Conservation (phyloP, 2,797 vertebrate species). For the Ctenochaetus hawaiiensis region DNA sequence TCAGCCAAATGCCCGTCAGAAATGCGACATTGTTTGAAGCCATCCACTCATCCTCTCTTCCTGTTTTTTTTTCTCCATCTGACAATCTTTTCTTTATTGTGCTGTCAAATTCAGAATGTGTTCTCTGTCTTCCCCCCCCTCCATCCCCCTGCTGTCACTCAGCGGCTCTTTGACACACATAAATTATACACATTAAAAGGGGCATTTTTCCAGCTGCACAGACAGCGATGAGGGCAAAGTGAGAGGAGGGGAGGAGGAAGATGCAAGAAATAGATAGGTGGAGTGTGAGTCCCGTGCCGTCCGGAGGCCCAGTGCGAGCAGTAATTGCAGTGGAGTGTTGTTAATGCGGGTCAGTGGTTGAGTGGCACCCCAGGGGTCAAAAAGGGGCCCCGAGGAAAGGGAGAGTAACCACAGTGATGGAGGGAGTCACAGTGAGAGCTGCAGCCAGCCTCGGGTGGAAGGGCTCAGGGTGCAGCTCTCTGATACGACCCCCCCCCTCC, state of each 20-base stretch:
- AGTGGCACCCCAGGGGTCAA: constrained; percentile 58
- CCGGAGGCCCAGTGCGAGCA: constrained; percentile 52
- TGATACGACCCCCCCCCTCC: constrained; percentile 14
- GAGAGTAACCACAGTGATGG: constrained; percentile 11
- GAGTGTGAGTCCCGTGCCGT: constrained; percentile 29
- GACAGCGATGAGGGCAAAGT: neutral
- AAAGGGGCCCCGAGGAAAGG: constrained; percentile 21
- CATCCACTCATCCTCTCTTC: constrained; percentile 59
- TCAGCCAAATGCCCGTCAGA: constrained; percentile 69
- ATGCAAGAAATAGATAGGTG: constrained; percentile 19
- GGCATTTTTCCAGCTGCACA: constrained; percentile 46
- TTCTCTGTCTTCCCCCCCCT: constrained; percentile 11
- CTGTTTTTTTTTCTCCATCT: constrained; percentile 32
- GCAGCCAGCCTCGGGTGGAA: constrained; percentile 38
- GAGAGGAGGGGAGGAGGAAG: neutral
- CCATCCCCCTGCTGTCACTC: constrained; percentile 60
- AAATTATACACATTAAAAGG: constrained; percentile 66
- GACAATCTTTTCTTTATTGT: constrained; percentile 71
- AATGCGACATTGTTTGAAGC: constrained; percentile 65
- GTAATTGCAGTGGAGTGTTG: constrained; percentile 70
- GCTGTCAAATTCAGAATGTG: constrained; percentile 56
- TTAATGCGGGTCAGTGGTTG: constrained; percentile 71
- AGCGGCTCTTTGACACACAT: constrained; percentile 59
- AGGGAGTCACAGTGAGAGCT: constrained; percentile 36
- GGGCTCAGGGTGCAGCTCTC: constrained; percentile 41